Evolutionary conservation across 1,140 invertebrate genomes (phyloP), one percentile per base, ranked within the genome.

Genomic region (Heterodera schachtii): DNA sequence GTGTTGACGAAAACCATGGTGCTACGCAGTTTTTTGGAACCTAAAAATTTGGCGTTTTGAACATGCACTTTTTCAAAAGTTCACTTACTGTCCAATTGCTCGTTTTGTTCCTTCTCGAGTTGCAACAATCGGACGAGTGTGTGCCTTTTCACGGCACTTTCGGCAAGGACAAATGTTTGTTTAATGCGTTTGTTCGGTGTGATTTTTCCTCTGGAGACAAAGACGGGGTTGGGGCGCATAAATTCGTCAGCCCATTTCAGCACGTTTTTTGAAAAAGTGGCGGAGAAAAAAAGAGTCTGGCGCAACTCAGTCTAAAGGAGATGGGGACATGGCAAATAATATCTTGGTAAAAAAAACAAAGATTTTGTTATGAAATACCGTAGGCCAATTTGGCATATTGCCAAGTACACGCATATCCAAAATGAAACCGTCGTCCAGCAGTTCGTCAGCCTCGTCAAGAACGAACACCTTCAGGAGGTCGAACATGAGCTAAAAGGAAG

Each of bases 371-470:
- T 1, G 83, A 77, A 70, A 43, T 44, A 86, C 85, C 60, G 41
- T 49, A 4, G 89, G 85, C 75, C 87, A 88, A 7, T 67, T 73
- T 2, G 67, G 44, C 44, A 79, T 60, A 11, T 46, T 31, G 31
- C 70, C 60, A 21, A 90, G 85, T 11, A 57, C 69, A 9, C 81
- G 31, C 49, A 89, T 71, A 57, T 89, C 89, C 43, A 70, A 73
- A 46, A 75, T 78, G 91, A 90, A 89, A 21, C 79, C 75, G 19
- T 83, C 94, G 85, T 98, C 96, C 43, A 98, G 90, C 95, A 98
- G 97, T n/a, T 95, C 92, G 90, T 98, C 96, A 4, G 96, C 97
- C 91, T 98, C 97, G 90, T 98, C 97, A 3, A 98, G 90, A 0
- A 98, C 94, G 0, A 97, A 91, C 87, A 93, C 97, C 7, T 94